Evolutionary conservation across 2,797 vertebrate genomes (phyloP).

Genomic region (Pteropus rufus): DNA sequence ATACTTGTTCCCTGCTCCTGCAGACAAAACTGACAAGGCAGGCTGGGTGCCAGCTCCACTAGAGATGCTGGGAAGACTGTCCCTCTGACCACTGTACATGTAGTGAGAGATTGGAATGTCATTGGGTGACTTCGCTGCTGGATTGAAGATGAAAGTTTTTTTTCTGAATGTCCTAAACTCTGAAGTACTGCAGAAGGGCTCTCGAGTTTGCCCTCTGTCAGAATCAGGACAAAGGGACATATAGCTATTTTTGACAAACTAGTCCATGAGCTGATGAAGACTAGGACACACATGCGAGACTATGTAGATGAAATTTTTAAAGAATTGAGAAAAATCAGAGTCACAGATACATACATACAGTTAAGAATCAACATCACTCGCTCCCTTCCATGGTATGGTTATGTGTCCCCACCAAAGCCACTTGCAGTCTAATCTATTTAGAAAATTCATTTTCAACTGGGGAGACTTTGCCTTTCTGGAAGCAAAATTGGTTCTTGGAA

Average conservation of each 20-base stretch:
- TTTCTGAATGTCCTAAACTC: background rate
- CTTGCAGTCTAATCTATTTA: background rate
- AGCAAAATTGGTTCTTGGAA: background rate
- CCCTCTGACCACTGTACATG: constrained; percentile 38
- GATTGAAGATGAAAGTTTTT: background rate
- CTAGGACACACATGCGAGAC: background rate
- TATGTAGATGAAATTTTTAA: background rate
- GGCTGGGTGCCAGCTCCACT: constrained; percentile 34
- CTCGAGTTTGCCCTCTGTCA: background rate
- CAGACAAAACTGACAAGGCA: constrained; percentile 70
- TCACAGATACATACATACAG: background rate
- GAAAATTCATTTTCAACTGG: background rate
- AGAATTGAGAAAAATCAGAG: background rate
- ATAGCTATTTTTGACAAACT: background rate
- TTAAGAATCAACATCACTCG: background rate
- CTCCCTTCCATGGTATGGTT: background rate
- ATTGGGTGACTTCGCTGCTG: background rate
- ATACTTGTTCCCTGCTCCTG: constrained; percentile 55
- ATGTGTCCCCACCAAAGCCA: background rate
- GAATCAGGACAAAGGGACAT: background rate
- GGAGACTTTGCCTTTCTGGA: background rate
- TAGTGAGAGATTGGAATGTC: constrained; percentile 59
- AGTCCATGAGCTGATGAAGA: background rate
- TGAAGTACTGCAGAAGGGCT: background rate
- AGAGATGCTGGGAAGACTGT: constrained; percentile 49